Base-by-base conservation (phyloP, 2,797 vertebrate species). In the Luscinia luscinia region DNA sequence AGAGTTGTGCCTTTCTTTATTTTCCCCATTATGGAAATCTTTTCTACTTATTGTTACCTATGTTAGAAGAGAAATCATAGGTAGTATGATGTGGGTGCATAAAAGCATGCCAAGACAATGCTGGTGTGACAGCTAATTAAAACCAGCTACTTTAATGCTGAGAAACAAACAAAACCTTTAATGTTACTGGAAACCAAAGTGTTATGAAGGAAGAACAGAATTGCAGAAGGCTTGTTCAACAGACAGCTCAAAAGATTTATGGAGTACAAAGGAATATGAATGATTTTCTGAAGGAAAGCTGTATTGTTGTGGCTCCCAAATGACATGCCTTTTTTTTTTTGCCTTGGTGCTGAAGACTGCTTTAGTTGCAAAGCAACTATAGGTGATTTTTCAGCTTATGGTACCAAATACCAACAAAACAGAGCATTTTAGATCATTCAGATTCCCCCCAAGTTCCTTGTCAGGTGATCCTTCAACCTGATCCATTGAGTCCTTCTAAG, bases 41-140 rank as follows among this genome's bases (percentile, higher is more conserved):
- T 68, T 73, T 41, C 70, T 15, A 20, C 57, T 90, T 93, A 84
- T 34, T 5, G 2, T 87, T 90, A 62, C 58, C 48, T 75, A 4
- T 80, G 40, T 63, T 70, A 27, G 75, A 69, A 74, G 68, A 57
- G 15, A 30, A 32, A 24, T 26, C 51, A 43, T 27, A 23, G 36
- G 16, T 66, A 40, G 14, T 88, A 48, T 81, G 83, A 77, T 88
- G 34, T 61, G 28, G 51, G 52, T 43, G n/a, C 48, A 86, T 76
- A 67, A 94, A 93, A 76, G 36, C 36, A 40, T 27, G 14, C 69
- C 43, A 82, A 93, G 67, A 69, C 48, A 88, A 32, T 88, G 45
- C 61, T 91, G 67, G 19, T 79, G 30, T 93, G 91, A 95, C 83
- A 92, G 79, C 83, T 96, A 91, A 94, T 96, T 96, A 91, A 94